Base-by-base conservation (phyloP, 2,888 invertebrate genomes). In the Cenopis cana region DNA sequence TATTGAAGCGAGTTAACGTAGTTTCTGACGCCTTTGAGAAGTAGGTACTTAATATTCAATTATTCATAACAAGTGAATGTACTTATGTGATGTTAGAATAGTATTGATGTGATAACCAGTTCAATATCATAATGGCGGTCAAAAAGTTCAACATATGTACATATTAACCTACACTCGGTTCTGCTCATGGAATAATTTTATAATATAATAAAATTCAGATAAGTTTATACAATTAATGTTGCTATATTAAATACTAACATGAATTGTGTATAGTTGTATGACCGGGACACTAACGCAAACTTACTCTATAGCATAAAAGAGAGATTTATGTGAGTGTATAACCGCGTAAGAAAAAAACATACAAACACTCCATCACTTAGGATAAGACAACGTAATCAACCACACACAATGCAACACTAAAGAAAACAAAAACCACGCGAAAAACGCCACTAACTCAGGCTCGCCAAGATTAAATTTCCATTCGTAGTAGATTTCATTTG, bases 401-500 rank as follows among this genome's bases (percentile, higher is more conserved):
- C 61, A 61, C 67, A 69, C 56, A 71, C 66, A 71, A 67, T 67
- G 67, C 55, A 36, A 24, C 56, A 65, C 66, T 24, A 69, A 64
- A 74, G 71, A 71, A 73, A 71, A 74, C 74, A 75, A 76, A 76
- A 62, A 73, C 17, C 68, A 76, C 73, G 66, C 49, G 71, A 76
- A 77, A 74, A 75, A 73, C 67, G 60, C 69, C 74, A 76, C 72
- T 70, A 77, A 75, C 76, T 75, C 76, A 76, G 76, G 70, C 69
- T 64, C 62, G 41, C 65, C 79, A 77, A 85, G 85, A 87, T 88
- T 85, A 87, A 86, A 82, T 79, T 78, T 54, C 76, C 82, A 78
- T 81, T 81, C 78, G 83, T 64, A 59, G 68, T 79, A 87, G 87
- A 89, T 88, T 87, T 85, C 85, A 87, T 87, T 88, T 85, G 83